These are phyloP conservation scores for Euura saliciscinereae DNA, from an alignment of 1,140 invertebrate species.

Conservation along the genomic window DNA sequence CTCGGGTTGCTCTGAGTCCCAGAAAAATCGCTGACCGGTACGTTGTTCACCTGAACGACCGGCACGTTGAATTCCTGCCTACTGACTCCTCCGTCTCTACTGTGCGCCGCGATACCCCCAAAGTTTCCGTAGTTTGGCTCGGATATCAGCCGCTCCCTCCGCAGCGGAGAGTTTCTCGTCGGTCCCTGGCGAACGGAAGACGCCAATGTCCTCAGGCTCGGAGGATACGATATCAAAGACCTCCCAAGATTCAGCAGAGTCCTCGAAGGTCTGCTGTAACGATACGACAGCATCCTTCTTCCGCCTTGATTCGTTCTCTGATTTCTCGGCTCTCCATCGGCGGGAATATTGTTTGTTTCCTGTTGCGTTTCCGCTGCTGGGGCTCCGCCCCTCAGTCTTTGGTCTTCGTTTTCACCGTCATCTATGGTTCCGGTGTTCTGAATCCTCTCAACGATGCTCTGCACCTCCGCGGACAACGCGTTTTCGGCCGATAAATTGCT, in stretches of 20 bases:
- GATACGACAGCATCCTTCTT: background rate
- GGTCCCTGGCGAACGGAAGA: constrained; percentile 17
- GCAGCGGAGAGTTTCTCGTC: constrained; percentile 16
- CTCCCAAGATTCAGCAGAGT: background rate
- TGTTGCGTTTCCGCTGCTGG: background rate
- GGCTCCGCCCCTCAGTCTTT: constrained; percentile 6
- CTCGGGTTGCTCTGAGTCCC: constrained; percentile 1
- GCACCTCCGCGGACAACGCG: constrained; percentile 34
- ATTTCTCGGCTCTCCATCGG: background rate
- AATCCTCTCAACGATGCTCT: constrained; percentile 41
- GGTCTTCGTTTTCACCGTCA: constrained; percentile 18
- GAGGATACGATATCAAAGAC: background rate
- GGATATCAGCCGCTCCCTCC: constrained; percentile 21
- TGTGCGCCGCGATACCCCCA: background rate
- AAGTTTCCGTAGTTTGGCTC: constrained; percentile 15
- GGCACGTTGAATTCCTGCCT: constrained; percentile 58
- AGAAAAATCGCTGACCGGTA: constrained; percentile 56
- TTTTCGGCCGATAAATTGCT: constrained; percentile 23
- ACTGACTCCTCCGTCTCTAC: background rate
- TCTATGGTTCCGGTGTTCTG: constrained; percentile 25
- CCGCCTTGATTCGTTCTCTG: background rate
- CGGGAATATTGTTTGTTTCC: background rate
- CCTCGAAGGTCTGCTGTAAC: background rate
- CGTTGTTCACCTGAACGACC: constrained; percentile 66
- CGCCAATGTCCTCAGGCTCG: constrained; percentile 8